These are phyloP conservation scores for Mormyrus lacerda DNA, from an alignment of 2,113 vertebrate genomes.

Conservation along the genomic window DNA sequence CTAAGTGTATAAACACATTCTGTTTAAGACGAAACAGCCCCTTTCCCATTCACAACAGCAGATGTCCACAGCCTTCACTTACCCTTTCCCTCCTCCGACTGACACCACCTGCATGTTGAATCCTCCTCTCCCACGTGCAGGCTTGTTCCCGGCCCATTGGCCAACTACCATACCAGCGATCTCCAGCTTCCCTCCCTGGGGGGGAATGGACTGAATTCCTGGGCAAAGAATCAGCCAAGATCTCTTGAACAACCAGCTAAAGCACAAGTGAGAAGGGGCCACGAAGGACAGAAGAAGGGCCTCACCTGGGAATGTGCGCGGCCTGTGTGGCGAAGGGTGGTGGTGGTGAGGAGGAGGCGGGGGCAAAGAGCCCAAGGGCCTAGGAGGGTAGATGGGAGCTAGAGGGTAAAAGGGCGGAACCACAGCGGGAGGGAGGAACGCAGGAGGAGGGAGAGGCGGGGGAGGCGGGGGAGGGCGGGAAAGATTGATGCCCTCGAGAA, in stretches of 20 bases:
- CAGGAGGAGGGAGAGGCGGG: conserved; percentile 74
- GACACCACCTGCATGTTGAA: conserved; percentile 88
- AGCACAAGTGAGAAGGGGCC: neutral
- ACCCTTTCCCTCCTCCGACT: conserved; percentile 79
- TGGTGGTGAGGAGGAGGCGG: conserved; percentile 61
- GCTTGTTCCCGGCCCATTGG: conserved; percentile 86
- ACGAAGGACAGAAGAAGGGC: neutral
- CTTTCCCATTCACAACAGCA: neutral
- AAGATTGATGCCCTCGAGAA: conserved; percentile 81
- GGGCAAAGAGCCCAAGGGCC: conserved; percentile 71
- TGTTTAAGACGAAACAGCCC: neutral
- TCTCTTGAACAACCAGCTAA: neutral
- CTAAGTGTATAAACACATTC: neutral
- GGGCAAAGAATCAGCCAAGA: neutral
- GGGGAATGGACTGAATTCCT: conserved; percentile 83
- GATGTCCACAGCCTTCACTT: conserved; percentile 29
- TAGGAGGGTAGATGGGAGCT: conserved; percentile 70
- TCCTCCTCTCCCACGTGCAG: conserved; percentile 70
- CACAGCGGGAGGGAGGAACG: conserved; percentile 73
- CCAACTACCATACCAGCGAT: conserved; percentile 90
- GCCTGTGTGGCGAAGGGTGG: conserved; percentile 63
- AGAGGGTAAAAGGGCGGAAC: conserved; percentile 75
- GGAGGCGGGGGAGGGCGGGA: conserved; percentile 69
- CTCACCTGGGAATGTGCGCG: conserved; percentile 76
- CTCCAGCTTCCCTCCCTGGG: conserved; percentile 86